Conservation (phyloP, 1,140 invertebrate genomes). For the Solenopsis invicta region DNA sequence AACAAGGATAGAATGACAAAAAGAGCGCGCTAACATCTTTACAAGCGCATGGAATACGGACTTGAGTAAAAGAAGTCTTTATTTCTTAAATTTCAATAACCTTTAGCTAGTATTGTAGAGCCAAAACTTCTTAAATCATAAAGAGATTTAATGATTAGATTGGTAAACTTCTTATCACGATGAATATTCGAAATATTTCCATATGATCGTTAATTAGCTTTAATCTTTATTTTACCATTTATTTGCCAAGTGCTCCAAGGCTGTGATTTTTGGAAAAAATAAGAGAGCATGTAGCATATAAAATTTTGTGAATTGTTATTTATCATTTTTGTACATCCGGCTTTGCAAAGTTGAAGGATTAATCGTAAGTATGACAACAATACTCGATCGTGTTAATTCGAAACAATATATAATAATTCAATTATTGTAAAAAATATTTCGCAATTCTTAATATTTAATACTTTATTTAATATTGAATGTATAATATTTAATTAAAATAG, state of each 20-base stretch:
- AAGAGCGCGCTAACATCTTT: too few species aligned
- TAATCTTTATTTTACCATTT: constrained; percentile 26
- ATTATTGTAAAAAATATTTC: too few species aligned
- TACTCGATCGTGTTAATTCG: neutral
- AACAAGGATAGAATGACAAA: too few species aligned
- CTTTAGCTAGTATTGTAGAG: too few species aligned
- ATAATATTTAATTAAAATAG: neutral
- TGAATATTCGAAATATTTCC: neutral
- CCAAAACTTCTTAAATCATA: neutral
- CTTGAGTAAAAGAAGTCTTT: too few species aligned
- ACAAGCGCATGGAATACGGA: too few species aligned
- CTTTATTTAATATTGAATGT: too few species aligned
- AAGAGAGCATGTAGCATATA: constrained; percentile 3
- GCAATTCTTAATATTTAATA: neutral
- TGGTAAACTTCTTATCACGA: constrained; percentile 18
- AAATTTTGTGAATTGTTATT: constrained; percentile 30
- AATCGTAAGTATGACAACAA: neutral
- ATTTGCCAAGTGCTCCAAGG: neutral
- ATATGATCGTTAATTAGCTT: constrained; percentile 16
- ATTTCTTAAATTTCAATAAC: too few species aligned
- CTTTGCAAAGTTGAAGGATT: neutral
- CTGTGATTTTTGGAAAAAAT: constrained; percentile 22
- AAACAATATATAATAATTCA: neutral
- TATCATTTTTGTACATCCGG: neutral
- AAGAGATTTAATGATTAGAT: constrained; percentile 24